phyloP scores from a whole-genome alignment of 2,797 vertebrate genomes.

The Monodelphis domestica region DNA sequence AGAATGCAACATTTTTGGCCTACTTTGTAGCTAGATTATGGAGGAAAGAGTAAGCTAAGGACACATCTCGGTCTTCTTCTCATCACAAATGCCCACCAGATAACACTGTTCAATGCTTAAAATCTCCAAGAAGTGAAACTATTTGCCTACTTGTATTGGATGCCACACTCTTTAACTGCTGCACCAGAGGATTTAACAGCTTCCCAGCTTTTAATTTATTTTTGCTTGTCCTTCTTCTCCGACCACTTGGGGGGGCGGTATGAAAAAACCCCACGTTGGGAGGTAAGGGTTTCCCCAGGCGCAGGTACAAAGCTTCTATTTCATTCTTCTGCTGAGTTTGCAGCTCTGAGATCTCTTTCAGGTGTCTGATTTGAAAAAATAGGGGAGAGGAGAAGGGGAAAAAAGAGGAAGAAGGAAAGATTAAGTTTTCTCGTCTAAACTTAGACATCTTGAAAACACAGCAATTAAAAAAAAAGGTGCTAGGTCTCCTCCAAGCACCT shows the following conservation, averaged over 20 bases:
- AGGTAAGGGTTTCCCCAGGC: constrained; percentile 94
- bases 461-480: neutral
- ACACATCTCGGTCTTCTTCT: neutral
- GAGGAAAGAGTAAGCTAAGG: neutral
- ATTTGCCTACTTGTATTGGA: constrained; percentile 88
- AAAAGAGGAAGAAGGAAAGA: neutral
- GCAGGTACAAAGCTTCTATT: constrained; percentile 93
- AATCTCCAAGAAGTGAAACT: neutral
- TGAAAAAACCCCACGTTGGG: constrained; percentile 91
- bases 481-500: neutral
- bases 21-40: neutral
- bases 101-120: neutral
- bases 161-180: constrained; percentile 94
- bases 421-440: neutral
- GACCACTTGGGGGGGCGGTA: constrained; percentile 90
- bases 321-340: constrained; percentile 96
- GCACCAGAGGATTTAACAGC: constrained; percentile 95
- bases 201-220: constrained; percentile 95
- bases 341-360: constrained; percentile 97
- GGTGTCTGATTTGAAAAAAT: constrained; percentile 88
- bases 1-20: neutral
- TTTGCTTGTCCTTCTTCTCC: constrained; percentile 93
- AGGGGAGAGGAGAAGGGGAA: neutral
- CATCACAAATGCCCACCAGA: neutral
- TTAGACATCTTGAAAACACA: neutral